Base-by-base conservation (phyloP, 2,888 invertebrate genomes). In the Endotricha flammealis region DNA sequence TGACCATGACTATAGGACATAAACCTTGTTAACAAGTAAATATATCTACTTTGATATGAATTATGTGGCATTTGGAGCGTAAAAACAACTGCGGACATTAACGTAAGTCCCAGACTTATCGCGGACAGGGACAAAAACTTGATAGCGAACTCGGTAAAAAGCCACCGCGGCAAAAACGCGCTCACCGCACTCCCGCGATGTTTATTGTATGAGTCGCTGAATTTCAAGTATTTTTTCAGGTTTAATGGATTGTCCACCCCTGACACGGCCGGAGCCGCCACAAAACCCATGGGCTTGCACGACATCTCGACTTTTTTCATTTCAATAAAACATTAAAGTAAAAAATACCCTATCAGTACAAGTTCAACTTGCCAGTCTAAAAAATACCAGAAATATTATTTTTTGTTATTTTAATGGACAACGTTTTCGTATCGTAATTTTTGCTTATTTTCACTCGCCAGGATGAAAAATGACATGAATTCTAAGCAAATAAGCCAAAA, bases 141-240 rank as follows among this genome's bases (percentile, higher is more conserved):
- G 33, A 32, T 38, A 31, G 20, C 36, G 32, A 41, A 34, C 30
- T 38, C 12, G 24, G 14, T 27, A 36, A 37, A 39, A 44, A 49
- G 57, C 39, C 48, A 47, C 46, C 45, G 45, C 44, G 42, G 53
- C 56, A 76, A 77, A 76, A 78, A 70, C 58, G 53, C 52, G 48
- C 47, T 59, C 59, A 54, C 58, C 53, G 49, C 16, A 4, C 16
- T 6, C 16, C 4, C 59, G 48, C 53, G 61, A 85, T 85, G 85
- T 82, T 76, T 85, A 85, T 85, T 85, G 81, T 77, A 85, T 85
- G 85, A 85, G 86, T 60, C 49, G 66, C 78, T 78, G 79, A 80
- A 79, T 81, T 78, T 79, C 79, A 78, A 80, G 76, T 75, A 69
- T 65, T 78, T 73, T 76, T 78, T 73, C 73, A 73, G 77, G 71